A percentile compares a stretch with the other conserved stretches of the same genome.
phyloP scores from a whole-genome alignment of 2,797 vertebrate genomes.

The Bradypodion pumilum region DNA sequence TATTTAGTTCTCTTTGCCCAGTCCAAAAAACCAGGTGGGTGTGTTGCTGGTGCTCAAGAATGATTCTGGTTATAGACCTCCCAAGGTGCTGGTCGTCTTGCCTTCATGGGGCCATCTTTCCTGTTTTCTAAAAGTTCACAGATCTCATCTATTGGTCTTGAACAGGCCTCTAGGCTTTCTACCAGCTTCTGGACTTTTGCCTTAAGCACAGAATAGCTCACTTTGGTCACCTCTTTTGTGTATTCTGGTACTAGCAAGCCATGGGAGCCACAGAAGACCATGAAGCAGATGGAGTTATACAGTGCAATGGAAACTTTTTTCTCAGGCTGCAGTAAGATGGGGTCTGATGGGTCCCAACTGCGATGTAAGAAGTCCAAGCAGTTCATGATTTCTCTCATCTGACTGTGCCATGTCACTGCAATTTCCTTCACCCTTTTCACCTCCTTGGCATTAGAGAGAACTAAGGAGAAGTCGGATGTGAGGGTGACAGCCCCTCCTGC shows the following conservation, averaged over 20 bases:
- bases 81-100: not conserved
- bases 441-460: slow-evolving; percentile 71
- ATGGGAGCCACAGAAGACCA: slow-evolving; percentile 74
- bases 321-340: slow-evolving; percentile 65
- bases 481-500: slow-evolving; percentile 73
- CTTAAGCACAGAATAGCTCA: slow-evolving; percentile 74
- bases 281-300: slow-evolving; percentile 74
- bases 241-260: slow-evolving; percentile 73
- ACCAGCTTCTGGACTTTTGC: slow-evolving; percentile 80
- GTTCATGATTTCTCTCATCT: slow-evolving; percentile 77
- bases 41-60: not conserved
- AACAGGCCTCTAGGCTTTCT: slow-evolving; percentile 75
- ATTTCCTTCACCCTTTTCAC: slow-evolving; percentile 76
- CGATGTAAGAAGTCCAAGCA: slow-evolving; percentile 72
- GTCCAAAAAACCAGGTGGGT: not conserved
- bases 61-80: slow-evolving; percentile 22
- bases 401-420: slow-evolving; percentile 70
- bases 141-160: slow-evolving; percentile 75
- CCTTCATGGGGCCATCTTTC: slow-evolving; percentile 15
- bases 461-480: slow-evolving; percentile 70
- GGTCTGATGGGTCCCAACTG: slow-evolving; percentile 66
- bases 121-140: slow-evolving; percentile 72
- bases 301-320: slow-evolving; percentile 71
- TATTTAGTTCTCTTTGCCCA: not conserved
- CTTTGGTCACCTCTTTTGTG: slow-evolving; percentile 73